A percentile compares a stretch with the other conserved stretches of the same genome.
Evolutionary conservation across 2,888 invertebrate species (phyloP).

Genomic region (Drosophila setosimentum): DNA sequence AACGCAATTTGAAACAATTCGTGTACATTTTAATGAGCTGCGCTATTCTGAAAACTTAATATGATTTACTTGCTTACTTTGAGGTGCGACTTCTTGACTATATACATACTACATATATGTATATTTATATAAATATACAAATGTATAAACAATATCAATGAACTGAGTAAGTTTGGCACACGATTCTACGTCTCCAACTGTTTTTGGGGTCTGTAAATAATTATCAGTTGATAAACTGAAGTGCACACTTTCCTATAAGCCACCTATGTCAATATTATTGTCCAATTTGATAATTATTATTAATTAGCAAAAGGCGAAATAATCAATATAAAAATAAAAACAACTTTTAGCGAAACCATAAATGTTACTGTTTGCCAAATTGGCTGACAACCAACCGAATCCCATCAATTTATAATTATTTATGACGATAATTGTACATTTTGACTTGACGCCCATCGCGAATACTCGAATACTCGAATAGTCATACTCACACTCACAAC

Average conservation of each 20-base stretch:
- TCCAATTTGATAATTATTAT: slow-evolving; percentile 55
- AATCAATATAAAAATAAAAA: neutral
- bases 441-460: slow-evolving; percentile 19
- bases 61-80: slow-evolving; percentile 9
- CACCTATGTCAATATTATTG: slow-evolving; percentile 51
- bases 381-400: slow-evolving; percentile 15
- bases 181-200: neutral
- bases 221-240: slow-evolving; percentile 42
- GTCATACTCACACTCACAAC: neutral
- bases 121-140: neutral
- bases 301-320: slow-evolving; percentile 35
- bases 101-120: neutral
- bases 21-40: slow-evolving; percentile 7
- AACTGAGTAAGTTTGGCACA: neutral
- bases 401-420: slow-evolving; percentile 50
- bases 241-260: slow-evolving; percentile 36
- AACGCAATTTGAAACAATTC: slow-evolving; percentile 38
- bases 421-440: slow-evolving; percentile 32
- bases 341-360: slow-evolving; percentile 24
- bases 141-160: neutral
- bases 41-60: neutral
- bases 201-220: slow-evolving; percentile 23
- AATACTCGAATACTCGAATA: neutral
- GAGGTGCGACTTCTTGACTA: slow-evolving; percentile 1
- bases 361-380: slow-evolving; percentile 5